These are phyloP conservation scores for Celastrina argiolus DNA, from an alignment of 2,888 invertebrate genomes.

Conservation along the genomic window DNA sequence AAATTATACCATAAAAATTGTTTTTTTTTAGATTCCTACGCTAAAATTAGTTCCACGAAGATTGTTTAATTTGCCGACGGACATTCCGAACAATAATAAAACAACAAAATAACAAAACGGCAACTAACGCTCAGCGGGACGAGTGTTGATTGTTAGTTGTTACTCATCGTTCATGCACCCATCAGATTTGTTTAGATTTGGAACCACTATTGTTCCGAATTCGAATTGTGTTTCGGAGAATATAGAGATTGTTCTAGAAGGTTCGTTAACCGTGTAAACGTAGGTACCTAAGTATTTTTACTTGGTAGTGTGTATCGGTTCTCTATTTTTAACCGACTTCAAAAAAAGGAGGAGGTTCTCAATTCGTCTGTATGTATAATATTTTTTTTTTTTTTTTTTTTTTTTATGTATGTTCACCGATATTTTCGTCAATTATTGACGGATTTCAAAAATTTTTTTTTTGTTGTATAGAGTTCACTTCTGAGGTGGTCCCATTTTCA, in stretches of 20 bases:
- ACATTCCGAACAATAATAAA: neutral
- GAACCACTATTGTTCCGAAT: neutral
- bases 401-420: no score
- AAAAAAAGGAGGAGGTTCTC: no score
- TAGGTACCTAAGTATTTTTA: neutral
- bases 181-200: constrained; percentile 4
- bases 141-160: neutral
- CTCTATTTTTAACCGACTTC: no score
- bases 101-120: neutral
- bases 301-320: no score
- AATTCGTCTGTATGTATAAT: no score
- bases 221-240: neutral
- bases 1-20: neutral
- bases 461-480: no score
- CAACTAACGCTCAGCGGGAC: neutral
- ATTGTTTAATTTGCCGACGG: neutral
- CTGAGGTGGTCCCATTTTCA: no score
- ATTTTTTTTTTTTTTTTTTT: no score
- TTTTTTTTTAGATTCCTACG: neutral
- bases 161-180: neutral
- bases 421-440: no score
- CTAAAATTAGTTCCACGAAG: neutral
- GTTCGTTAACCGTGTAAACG: neutral
- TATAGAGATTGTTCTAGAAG: neutral
- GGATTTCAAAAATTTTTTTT: no score